These are phyloP conservation scores for Notodonta dromedarius DNA, from an alignment of 2,888 invertebrate species.

Conservation along the genomic window DNA sequence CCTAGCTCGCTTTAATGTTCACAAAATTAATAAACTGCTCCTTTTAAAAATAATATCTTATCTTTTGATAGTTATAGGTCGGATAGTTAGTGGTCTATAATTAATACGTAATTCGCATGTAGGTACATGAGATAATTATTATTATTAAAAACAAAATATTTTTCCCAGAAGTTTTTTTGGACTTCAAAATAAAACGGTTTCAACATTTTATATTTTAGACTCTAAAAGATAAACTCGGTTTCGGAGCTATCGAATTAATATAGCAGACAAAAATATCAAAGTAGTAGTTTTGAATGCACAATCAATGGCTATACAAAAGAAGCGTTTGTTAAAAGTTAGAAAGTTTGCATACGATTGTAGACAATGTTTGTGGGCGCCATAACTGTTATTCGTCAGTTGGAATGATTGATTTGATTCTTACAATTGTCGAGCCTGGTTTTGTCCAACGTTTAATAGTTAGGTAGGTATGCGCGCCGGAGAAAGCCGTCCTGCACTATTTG, in stretches of 20 bases:
- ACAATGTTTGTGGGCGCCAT: conserved; percentile 37
- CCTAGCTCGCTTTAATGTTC: no score
- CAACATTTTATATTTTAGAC: no score
- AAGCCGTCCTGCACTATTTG: conserved; percentile 27
- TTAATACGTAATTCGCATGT: no score
- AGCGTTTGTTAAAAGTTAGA: conserved; percentile 16
- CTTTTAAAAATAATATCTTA: no score
- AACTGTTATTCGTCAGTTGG: conserved; percentile 41
- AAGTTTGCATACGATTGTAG: conserved; percentile 21
- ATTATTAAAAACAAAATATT: no score
- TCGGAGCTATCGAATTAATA: neutral
- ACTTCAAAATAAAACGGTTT: no score
- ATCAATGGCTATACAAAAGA: neutral
- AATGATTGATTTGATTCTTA: conserved; percentile 40
- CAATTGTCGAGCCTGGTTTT: conserved; percentile 26
- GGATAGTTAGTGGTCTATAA: no score
- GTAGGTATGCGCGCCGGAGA: conserved; percentile 32
- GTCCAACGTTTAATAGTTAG: conserved; percentile 26
- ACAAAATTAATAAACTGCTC: no score
- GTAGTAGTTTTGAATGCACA: neutral
- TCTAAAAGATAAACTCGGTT: no score
- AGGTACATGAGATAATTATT: no score
- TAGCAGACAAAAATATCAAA: neutral
- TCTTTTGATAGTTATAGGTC: no score
- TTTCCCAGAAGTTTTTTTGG: no score